Evolutionary conservation across 2,113 vertebrate species (phyloP).

Genomic region (Cercocebus atys): DNA sequence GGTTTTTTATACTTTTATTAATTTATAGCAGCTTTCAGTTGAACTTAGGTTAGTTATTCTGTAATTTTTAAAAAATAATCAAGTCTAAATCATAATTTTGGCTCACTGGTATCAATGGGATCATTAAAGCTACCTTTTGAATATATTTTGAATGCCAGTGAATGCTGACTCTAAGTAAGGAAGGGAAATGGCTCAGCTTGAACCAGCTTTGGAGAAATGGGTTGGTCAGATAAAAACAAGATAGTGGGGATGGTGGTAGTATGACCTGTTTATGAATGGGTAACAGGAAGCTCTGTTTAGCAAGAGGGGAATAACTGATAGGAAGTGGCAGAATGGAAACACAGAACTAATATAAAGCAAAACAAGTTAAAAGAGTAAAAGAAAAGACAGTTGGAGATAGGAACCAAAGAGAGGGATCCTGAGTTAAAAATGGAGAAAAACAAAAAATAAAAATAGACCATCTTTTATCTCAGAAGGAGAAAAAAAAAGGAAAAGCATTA

Average conservation of each 20-base stretch:
- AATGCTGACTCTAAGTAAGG: not conserved
- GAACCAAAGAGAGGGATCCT: not conserved
- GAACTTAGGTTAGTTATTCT: conserved; percentile 37
- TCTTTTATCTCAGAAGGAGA: not conserved
- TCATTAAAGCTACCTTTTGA: conserved; percentile 51
- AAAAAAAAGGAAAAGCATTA: not conserved
- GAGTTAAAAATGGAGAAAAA: conserved; percentile 33
- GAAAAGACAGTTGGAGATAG: not conserved
- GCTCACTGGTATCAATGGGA: not conserved
- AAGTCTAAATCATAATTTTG: conserved; percentile 32
- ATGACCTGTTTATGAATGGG: not conserved
- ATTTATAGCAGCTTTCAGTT: conserved; percentile 25
- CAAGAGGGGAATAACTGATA: not conserved
- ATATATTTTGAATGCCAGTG: conserved; percentile 33
- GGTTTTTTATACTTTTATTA: conserved; percentile 22
- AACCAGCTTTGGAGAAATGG: conserved; percentile 1
- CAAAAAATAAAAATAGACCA: not conserved
- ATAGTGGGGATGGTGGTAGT: not conserved
- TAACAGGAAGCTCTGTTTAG: not conserved
- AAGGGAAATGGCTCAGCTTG: not conserved
- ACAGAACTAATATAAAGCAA: not conserved
- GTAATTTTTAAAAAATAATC: not conserved
- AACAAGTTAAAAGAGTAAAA: conserved; percentile 38
- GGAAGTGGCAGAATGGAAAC: conserved; percentile 14
- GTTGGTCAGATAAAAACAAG: not conserved